Percentiles rank a stretch among this genome's conserved stretches.
Evolutionary conservation across 1,140 invertebrate genomes (phyloP).

Genomic region (Ceratina australensis): DNA sequence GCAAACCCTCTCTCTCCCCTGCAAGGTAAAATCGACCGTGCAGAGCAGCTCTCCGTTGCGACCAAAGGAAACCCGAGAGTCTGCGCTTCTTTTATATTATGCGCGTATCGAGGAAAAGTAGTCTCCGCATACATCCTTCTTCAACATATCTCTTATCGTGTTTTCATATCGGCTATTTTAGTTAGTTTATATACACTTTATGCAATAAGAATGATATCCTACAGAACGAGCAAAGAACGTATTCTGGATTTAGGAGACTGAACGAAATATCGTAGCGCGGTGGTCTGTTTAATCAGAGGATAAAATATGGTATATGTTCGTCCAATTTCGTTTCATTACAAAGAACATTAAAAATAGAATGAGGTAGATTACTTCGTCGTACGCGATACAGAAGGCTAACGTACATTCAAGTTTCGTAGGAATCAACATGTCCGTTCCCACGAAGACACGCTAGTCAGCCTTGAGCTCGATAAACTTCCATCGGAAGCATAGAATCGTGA

Average conservation of each 20-base stretch:
- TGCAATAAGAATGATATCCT: neutral
- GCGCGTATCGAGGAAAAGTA: neutral
- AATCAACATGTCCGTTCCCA: slow-evolving; percentile 54
- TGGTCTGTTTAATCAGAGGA: too few species aligned
- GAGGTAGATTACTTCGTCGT: neutral
- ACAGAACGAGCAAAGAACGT: too few species aligned
- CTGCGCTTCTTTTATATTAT: slow-evolving; percentile 27
- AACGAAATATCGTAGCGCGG: too few species aligned
- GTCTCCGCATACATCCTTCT: neutral
- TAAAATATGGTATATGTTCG: neutral
- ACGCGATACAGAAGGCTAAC: neutral
- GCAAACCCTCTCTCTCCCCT: slow-evolving; percentile 69
- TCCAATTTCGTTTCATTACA: neutral
- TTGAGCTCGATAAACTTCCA: slow-evolving; percentile 48
- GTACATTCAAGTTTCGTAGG: neutral
- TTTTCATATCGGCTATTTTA: neutral
- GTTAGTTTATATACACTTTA: neutral
- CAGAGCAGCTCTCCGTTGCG: slow-evolving; percentile 28
- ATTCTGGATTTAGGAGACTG: too few species aligned
- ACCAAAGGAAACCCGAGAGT: slow-evolving; percentile 44
- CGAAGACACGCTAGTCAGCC: slow-evolving; percentile 62
- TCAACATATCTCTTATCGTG: neutral
- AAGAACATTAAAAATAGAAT: neutral
- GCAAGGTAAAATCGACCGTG: slow-evolving; percentile 56
- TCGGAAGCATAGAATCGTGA: neutral